Conservation (phyloP, 2,888 invertebrate genomes). For the Tachystola acroxantha region DNA sequence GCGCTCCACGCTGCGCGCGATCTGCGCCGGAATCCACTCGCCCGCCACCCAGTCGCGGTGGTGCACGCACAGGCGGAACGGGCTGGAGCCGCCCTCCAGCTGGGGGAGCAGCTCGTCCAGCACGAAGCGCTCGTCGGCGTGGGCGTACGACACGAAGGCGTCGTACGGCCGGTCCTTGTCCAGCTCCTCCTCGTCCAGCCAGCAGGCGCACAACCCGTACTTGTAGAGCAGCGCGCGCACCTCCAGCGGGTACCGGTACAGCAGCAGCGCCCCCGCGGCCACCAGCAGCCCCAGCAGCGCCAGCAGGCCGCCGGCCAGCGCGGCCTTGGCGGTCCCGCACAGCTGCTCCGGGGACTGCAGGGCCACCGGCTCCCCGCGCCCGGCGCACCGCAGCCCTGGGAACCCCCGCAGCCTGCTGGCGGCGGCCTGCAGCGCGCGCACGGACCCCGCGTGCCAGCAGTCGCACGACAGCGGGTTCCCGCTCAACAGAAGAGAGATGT, state of each 20-base stretch:
- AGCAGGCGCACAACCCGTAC: conserved; percentile 14
- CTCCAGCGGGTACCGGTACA: conserved; percentile 21
- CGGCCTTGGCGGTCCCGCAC: conserved; percentile 23
- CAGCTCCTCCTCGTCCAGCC: conserved; percentile 17
- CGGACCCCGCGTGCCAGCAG: conserved; percentile 15
- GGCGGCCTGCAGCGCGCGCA: conserved; percentile 11
- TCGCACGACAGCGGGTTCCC: conserved; percentile 24
- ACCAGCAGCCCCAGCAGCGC: conserved; percentile 12
- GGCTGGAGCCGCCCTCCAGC: conserved; percentile 74
- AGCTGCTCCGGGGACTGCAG: conserved; percentile 15
- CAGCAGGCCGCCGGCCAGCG: conserved; percentile 13
- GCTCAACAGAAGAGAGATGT: conserved; percentile 15
- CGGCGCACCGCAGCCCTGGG: conserved; percentile 9
- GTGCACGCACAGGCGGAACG: conserved; percentile 81
- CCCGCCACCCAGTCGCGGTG: conserved; percentile 86
- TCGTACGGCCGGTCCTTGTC: conserved; percentile 75
- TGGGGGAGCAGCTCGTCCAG: conserved; percentile 80
- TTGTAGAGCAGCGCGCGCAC: conserved; percentile 22
- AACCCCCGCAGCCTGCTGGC: conserved; percentile 12
- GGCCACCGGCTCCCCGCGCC: conserved; percentile 13
- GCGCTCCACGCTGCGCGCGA: conserved; percentile 83
- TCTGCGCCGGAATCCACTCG: conserved; percentile 84
- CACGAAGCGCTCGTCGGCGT: conserved; percentile 85
- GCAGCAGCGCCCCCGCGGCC: conserved; percentile 1
- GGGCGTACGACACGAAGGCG: conserved; percentile 89